Evolutionary conservation across 1,140 invertebrate genomes (phyloP), one percentile per base, ranked within the genome.

Genomic region (Lordiphosa collinella): DNA sequence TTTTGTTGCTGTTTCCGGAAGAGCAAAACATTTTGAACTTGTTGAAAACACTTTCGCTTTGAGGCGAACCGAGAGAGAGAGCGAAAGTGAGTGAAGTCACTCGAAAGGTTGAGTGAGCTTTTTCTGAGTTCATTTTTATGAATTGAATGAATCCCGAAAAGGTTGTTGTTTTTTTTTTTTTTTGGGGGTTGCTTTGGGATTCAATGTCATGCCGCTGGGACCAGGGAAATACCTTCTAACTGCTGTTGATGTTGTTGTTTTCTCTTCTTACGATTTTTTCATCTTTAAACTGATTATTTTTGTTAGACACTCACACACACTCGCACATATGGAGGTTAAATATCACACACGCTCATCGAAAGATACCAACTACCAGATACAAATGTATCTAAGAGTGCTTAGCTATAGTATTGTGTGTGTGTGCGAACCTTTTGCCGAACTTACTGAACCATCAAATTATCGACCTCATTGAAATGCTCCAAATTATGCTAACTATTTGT

Each of bases 121-220:
- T 71, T 71, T 54, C 34, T 49, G 46, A 70, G 40, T 74, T 58
- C 14, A 54, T 65, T 78, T 43, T 40, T 37, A 58, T 71, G 69
- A 71, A 72, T 67, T 62, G 50, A 71, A 63, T 71, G 68, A 67
- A 67, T 62, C 32, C 38, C 47, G 25, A 40, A 35, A 10, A 18
- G 38, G 25, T 40, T 41, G 13, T 37, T 36, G 22, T 29, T 32
- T 35, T 14, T 38, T 8, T 44, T 31, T 54, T 31, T 65, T 60
- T 72, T 63, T 76, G 54, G 76, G 75, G 87, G 87, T 88, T 87
- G 87, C 87, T 88, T 65, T 87, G 87, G 87, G 87, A 88, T 75
- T 87, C 73, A 62, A 84, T 85, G 73, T 79, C 87, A 88, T 86
- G 87, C 87, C 86, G 86, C 48, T 88, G 87, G 87, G 87, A 88